These are phyloP conservation scores for Priocnemis perturbator DNA, from an alignment of 2,888 invertebrate species.

Conservation along the genomic window DNA sequence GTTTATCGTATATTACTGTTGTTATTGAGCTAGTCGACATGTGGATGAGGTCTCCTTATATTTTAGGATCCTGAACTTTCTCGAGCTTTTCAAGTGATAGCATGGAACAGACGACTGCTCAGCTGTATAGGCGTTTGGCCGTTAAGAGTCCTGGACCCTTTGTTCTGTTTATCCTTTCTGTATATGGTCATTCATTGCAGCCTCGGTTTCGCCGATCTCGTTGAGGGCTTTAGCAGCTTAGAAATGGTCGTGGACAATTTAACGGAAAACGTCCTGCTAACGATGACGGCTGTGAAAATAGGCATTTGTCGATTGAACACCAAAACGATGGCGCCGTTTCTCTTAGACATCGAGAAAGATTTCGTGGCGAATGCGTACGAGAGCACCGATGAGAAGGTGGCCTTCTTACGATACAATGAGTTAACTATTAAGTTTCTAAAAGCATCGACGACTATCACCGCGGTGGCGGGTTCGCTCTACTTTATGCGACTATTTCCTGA, in stretches of 20 bases:
- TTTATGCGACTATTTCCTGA: neutral
- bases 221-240: slow-evolving; percentile 48
- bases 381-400: slow-evolving; percentile 10
- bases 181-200: slow-evolving; percentile 58
- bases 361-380: slow-evolving; percentile 12
- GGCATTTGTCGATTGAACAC: slow-evolving; percentile 4
- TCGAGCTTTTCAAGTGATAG: slow-evolving; percentile 36
- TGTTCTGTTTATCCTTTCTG: slow-evolving; percentile 48
- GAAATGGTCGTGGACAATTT: slow-evolving; percentile 59
- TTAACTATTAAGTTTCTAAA: slow-evolving; percentile 3
- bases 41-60: too few species aligned
- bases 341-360: slow-evolving; percentile 17
- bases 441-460: neutral
- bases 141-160: slow-evolving; percentile 38
- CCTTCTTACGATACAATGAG: slow-evolving; percentile 19
- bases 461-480: neutral
- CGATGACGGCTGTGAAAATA: slow-evolving; percentile 57
- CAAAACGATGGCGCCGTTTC: slow-evolving; percentile 1
- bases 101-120: slow-evolving; percentile 58
- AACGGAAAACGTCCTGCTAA: slow-evolving; percentile 59
- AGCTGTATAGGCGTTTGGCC: slow-evolving; percentile 62
- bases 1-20: too few species aligned
- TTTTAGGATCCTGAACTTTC: slow-evolving; percentile 10
- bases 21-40: too few species aligned
- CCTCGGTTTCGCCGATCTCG: slow-evolving; percentile 57